Percentiles rank a stretch among this genome's conserved stretches.
phyloP scores from a whole-genome alignment of 2,888 invertebrate species.

The Rhagophthalmus giganteus region DNA sequence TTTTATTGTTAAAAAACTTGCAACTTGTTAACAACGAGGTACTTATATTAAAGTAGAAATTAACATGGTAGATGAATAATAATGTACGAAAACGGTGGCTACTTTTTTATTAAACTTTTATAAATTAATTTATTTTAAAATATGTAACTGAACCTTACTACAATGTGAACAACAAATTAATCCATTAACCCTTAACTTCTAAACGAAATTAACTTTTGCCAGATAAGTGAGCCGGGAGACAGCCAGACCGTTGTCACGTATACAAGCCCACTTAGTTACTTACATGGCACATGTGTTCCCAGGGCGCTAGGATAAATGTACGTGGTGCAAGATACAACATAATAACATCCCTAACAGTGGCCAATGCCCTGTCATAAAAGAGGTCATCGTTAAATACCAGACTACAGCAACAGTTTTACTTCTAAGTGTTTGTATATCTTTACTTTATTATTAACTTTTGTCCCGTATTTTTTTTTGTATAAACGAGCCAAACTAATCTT shows the following conservation, averaged over 20 bases:
- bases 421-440: background rate
- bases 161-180: constrained; percentile 11
- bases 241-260: constrained; percentile 35
- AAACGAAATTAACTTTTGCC: constrained; percentile 34
- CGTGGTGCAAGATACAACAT: constrained; percentile 31
- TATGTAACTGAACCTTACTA: constrained; percentile 13
- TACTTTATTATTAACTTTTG: too few species aligned
- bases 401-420: constrained; percentile 9
- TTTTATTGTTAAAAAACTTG: too few species aligned
- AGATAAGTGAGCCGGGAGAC: constrained; percentile 16
- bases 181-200: constrained; percentile 23
- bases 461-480: too few species aligned
- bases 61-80: background rate
- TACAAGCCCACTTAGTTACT: constrained; percentile 38
- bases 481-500: too few species aligned
- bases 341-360: constrained; percentile 27
- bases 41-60: background rate
- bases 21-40: too few species aligned
- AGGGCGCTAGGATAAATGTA: constrained; percentile 29
- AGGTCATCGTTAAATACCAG: constrained; percentile 23
- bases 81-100: background rate
- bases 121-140: constrained; percentile 12
- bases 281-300: constrained; percentile 37
- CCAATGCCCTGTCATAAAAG: constrained; percentile 26
- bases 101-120: background rate